Percentiles rank a stretch among this genome's conserved stretches.
Evolutionary conservation across 2,888 invertebrate genomes (phyloP).

Genomic region (Metacarcinus magister): DNA sequence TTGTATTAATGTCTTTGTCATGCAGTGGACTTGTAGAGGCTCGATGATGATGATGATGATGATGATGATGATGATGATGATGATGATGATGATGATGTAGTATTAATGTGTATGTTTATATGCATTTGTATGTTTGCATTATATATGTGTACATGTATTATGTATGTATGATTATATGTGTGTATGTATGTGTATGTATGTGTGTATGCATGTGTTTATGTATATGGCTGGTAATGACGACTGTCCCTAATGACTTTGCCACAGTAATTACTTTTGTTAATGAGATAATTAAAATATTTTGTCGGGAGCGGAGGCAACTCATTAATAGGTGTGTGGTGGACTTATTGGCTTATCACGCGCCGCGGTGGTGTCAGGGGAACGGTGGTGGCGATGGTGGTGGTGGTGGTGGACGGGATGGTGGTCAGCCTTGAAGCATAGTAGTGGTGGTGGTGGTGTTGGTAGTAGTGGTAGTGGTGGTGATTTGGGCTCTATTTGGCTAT

Average conservation of each 20-base stretch:
- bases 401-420: neutral
- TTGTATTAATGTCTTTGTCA: no score
- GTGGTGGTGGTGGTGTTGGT: neutral
- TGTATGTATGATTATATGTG: neutral
- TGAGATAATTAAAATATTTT: slow-evolving; percentile 30
- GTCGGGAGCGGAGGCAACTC: neutral
- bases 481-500: neutral
- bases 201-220: neutral
- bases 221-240: neutral
- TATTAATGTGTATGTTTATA: no score
- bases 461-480: neutral
- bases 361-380: neutral
- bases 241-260: slow-evolving; percentile 17
- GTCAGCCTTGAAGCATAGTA: neutral
- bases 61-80: no score
- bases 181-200: neutral
- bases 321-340: neutral
- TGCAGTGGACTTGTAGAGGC: no score
- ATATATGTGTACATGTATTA: neutral
- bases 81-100: no score
- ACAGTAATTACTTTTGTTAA: slow-evolving; percentile 30
- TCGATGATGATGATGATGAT: no score
- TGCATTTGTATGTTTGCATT: no score
- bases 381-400: neutral
- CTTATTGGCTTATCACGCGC: neutral